Evolutionary conservation across 1,140 invertebrate genomes (phyloP), one percentile per base, ranked within the genome.

Genomic region (Listronotus bonariensis): DNA sequence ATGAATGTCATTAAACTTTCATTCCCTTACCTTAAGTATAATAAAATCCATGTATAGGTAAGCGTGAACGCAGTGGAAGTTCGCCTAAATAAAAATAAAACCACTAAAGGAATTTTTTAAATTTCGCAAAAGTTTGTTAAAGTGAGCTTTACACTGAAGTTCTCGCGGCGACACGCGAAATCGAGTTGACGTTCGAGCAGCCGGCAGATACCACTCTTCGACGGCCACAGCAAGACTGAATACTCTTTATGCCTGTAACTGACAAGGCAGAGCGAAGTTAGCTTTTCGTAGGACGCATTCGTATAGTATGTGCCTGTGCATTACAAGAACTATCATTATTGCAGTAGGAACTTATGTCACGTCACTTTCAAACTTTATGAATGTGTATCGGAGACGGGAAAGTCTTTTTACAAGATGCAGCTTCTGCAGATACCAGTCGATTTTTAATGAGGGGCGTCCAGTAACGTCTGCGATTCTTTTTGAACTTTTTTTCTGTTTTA

Each of bases 41-140:
- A 70, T 68, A 70, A 70, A 70, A 68, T 70, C 69, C 69, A 70
- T 70, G 69, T 65, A 70, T 62, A 55, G 38, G 53, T 60, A 36
- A 14, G 18, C 11, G 34, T 40, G 40, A 15, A 31, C 45, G 40
- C 36, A 56, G 18, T 14, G 10, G 17, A n/a, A 64, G 38, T 52
- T 53, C 41, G n/a, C 61, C 32, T 34, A n/a, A 18, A 43, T n/a
- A 45, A 7, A n/a, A 60, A 52, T 55, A 42, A 41, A 36, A 40
- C 14, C 40, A 40, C 38, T n/a, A 61, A 61, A 42, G 9, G 3
- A 42, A 42, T 46, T 57, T 57, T 46, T 36, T 7, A 9, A 56
- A 45, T 15, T 9, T 40, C 20, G 40, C 38, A 36, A 36, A 36
- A 40, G 38, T 53, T 53, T 53, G 51, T 38, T 12, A 38, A 45